A percentile compares a stretch with the other conserved stretches of the same genome.
Evolutionary conservation across 2,113 vertebrate genomes (phyloP).

Genomic region (Amazona guildingii): DNA sequence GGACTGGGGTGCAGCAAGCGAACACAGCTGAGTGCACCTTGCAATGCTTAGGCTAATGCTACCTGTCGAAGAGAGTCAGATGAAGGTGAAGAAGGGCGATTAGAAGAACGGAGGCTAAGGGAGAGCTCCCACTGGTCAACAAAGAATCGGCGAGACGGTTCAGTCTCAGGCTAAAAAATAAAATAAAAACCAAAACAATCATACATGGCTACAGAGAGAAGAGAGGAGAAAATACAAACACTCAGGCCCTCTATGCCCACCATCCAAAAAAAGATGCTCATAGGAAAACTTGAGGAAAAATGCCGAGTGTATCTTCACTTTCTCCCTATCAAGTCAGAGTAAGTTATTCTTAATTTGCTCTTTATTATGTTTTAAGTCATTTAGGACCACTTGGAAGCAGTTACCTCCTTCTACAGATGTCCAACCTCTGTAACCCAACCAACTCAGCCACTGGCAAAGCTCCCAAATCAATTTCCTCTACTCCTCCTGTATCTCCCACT

Average conservation of each 20-base stretch:
- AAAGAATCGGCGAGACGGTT: slow-evolving; percentile 83
- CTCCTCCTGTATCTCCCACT: neutral
- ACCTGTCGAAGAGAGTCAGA: slow-evolving; percentile 89
- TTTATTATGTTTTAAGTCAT: neutral
- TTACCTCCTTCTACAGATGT: slow-evolving; percentile 15
- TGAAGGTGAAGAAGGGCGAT: slow-evolving; percentile 78
- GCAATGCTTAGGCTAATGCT: slow-evolving; percentile 59
- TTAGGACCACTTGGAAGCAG: slow-evolving; percentile 20
- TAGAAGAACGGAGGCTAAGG: slow-evolving; percentile 74
- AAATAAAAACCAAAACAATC: slow-evolving; percentile 52
- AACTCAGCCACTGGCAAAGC: neutral
- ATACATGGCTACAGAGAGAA: neutral
- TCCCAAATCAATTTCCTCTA: slow-evolving; percentile 23
- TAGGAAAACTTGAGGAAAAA: neutral
- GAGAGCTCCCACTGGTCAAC: slow-evolving; percentile 89
- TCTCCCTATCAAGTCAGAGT: neutral
- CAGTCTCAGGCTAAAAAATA: slow-evolving; percentile 83
- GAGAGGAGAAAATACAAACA: neutral
- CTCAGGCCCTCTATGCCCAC: neutral
- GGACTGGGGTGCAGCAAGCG: neutral
- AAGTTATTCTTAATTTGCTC: neutral
- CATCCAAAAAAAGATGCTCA: neutral
- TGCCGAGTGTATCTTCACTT: neutral
- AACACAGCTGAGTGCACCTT: slow-evolving; percentile 12
- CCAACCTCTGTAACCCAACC: neutral